Base-by-base conservation (phyloP, 1,140 invertebrate genomes). In the Euwallacea fornicatus region DNA sequence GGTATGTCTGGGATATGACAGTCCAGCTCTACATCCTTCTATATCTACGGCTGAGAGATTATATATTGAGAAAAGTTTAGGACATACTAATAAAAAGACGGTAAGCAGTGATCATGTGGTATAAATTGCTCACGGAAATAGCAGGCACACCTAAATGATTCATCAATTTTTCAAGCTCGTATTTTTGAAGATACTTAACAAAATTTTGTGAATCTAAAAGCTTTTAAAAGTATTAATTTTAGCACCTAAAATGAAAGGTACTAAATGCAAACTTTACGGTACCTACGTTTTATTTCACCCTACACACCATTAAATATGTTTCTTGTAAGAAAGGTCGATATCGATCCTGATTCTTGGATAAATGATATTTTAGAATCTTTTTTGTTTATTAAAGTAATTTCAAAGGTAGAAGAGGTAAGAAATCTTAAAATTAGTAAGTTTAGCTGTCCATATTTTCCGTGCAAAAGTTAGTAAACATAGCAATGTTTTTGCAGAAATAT, bases 1-100 rank as follows among this genome's bases (percentile, higher is more conserved):
- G 85, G 80, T 86, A 44, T 80, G 87, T 47, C 84, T 88, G 54
- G 88, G 89, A 0, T 86, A 87, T 2, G 88, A 91, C 75, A 83
- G 84, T 7, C 95, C 96, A 0, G 77, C 80, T 0, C 80, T 85
- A 2, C 86, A 88, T 64, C 81, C 80, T 11, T 77, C 82, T 3
- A 92, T 93, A 13, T 85, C 84, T 0, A 66, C 81, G 0, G 81
- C 81, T 10, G 92, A 93, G 76, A 84, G 79, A 71, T 74, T 80
- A 6, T 91, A 89, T 71, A 91, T 92, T 61, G 86, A 89, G 75
- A 78, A 74, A 13, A 75, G 66, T 42, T 54, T 76, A 15, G 75
- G 71, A 11, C 70, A 72, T 53, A 47, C 55, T 2, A 16, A 72
- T 42, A 58, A 63, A 11, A 72, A 61, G 66, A 21, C 21, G 7